Conservation (phyloP, 2,113 vertebrate species). For the Psittacula cyanocephala region DNA sequence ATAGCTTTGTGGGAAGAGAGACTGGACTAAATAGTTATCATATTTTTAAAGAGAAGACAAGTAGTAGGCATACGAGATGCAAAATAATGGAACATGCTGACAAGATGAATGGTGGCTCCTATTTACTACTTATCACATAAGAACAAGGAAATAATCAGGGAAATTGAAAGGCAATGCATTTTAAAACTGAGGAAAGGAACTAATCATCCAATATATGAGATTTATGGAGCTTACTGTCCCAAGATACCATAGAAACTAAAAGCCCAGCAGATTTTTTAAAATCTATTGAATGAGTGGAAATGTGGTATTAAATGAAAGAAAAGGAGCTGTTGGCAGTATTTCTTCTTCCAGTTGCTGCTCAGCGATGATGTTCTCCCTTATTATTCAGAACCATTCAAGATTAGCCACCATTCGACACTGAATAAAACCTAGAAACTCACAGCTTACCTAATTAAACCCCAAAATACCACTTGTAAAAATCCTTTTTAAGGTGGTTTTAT, state of each 20-base stretch:
- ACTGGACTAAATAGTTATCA: not conserved
- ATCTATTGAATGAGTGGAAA: not conserved
- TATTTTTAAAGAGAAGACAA: not conserved
- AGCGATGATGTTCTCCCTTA: not conserved
- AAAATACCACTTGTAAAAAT: not conserved
- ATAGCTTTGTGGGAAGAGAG: not conserved
- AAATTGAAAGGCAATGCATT: slow-evolving; percentile 23
- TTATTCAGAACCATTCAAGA: not conserved
- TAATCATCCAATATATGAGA: not conserved
- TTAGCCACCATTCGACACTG: not conserved
- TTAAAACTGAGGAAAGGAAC: not conserved
- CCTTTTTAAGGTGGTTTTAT: not conserved
- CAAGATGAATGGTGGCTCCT: slow-evolving; percentile 8
- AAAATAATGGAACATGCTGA: slow-evolving; percentile 14
- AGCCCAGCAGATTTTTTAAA: not conserved
- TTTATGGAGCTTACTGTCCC: not conserved
- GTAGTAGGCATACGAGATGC: not conserved
- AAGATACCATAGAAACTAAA: not conserved
- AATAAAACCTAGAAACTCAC: not conserved
- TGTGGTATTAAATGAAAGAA: not conserved
- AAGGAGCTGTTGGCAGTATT: not conserved
- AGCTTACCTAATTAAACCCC: not conserved
- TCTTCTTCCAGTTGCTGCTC: not conserved
- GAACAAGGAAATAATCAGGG: slow-evolving; percentile 18
- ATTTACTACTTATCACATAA: slow-evolving; percentile 6